A percentile compares a stretch with the other conserved stretches of the same genome.
Conservation (phyloP, 1,140 invertebrate species). For the Penaeus indicus region DNA sequence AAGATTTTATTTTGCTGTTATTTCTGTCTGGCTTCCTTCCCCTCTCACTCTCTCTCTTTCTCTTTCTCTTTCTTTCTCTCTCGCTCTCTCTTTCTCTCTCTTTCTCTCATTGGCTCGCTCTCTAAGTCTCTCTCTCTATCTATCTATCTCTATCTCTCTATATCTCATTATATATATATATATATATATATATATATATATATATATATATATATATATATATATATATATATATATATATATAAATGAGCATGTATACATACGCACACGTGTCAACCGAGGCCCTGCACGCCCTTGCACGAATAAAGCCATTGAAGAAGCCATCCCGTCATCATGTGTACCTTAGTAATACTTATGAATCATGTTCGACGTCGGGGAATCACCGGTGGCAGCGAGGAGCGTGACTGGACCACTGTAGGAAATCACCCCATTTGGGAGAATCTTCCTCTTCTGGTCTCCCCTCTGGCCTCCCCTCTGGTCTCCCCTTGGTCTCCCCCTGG, state of each 20-base stretch:
- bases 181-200: constrained; percentile 16
- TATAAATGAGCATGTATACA: neutral
- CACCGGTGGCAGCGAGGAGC: no score
- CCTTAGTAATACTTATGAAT: no score
- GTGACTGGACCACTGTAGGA: no score
- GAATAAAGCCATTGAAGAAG: neutral
- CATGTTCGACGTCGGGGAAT: no score
- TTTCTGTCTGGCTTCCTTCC: no score
- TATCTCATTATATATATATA: neutral
- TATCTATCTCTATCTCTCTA: neutral
- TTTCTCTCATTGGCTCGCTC: neutral
- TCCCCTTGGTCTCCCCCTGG: neutral
- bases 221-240: constrained; percentile 13
- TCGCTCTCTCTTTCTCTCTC: no score
- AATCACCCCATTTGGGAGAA: no score
- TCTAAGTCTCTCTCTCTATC: neutral
- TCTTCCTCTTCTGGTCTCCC: no score
- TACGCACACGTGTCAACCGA: neutral
- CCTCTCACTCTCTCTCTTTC: no score
- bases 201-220: constrained; percentile 40
- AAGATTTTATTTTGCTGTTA: no score
- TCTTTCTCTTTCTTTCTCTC: no score
- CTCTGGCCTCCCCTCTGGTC: neutral
- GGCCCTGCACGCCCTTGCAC: neutral
- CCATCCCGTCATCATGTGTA: no score